Evolutionary conservation across 2,113 vertebrate species (phyloP), one percentile per base, ranked within the genome.

Genomic region (Oreochromis spilurus): DNA sequence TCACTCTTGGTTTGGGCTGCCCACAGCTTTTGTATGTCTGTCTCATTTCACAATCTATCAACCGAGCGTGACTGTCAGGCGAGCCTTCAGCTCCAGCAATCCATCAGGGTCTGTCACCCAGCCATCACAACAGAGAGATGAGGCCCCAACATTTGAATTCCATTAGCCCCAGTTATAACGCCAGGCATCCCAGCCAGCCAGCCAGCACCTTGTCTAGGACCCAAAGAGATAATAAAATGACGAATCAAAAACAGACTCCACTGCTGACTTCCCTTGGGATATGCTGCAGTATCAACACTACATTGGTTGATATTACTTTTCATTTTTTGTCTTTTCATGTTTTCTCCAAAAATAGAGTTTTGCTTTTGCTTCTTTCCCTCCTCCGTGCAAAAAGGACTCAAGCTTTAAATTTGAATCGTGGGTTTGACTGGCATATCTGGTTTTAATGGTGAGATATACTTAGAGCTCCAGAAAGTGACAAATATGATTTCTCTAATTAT

Each of bases 21-120:
- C 90, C 91, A 81, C 95, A 94, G 94, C 95, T 93, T 95, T 96
- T 95, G 93, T 95, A 96, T 96, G 97, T 95, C 96, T 96, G 92
- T 97, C 96, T 97, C 96, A 97, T 97, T 97, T 97, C 97, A 97
- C 97, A 97, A 96, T 97, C 96, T 95, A 97, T 97, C 97, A 97
- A 94, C 96, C 92, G 93, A 91, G 96, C 95, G 93, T 77, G 67
- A 95, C 95, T 96, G 96, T 96, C 96, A 97, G 88, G 86, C n/a
- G 89, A 82, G 89, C 91, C 95, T 94, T 97, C 95, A 96, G 96
- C 92, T 93, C 90, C 90, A 31, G 90, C 94, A 94, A 97, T 97
- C 96, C 95, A 96, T 97, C 96, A 97, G 84, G 77, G 43, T 82
- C 94, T 94, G 95, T 95, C 96, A 95, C 83, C 86, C 77, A 86